Evolutionary conservation across 2,888 invertebrate species (phyloP), one percentile per base, ranked within the genome.

Genomic region (Carabus problematicus): DNA sequence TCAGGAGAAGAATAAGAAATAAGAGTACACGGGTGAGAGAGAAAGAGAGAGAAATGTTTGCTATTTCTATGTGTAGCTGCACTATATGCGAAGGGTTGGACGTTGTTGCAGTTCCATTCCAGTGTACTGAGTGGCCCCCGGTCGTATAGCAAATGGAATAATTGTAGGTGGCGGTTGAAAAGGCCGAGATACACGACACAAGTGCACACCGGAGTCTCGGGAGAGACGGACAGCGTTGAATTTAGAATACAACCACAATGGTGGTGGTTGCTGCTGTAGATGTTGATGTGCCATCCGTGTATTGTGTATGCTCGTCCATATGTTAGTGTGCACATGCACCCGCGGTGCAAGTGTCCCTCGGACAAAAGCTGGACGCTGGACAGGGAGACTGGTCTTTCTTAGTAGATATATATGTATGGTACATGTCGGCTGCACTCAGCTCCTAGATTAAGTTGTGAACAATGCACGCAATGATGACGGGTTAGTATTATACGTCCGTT

Each of bases 121-220:
- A 16, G 49, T 49, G 49, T 12, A 52, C 14, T 52, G 52, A 52
- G 52, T 52, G 52, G 52, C 52, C 52, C 16, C 52, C 16, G 52
- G 12, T 16, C 14, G 14, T 16, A 29, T 12, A 52, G 16, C 14
- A 16, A 52, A 19, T 16, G 52, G 9, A 52, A 52, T 52, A 52
- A 52, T 52, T 52, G 52, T 52, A 52, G 52, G 52, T 52, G 52
- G 18, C 6, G 52, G 52, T 18, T 52, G 52, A 52, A 52, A 52
- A 52, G 52, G 52, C 14, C 52, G 16, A 14, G 52, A 52, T n/a
- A n/a, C 52, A 19, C 16, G 16, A 16, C 52, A 52, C 52, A 16
- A 19, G 19, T 19, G 12, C 18, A 12, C 52, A 8, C n/a, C 42
- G 49, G 49, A 14, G 9, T 2, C 16, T 16, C n/a, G 4, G 14